These are phyloP conservation scores for Galendromus occidentalis DNA, from an alignment of 1,140 invertebrate genomes.

Conservation along the genomic window DNA sequence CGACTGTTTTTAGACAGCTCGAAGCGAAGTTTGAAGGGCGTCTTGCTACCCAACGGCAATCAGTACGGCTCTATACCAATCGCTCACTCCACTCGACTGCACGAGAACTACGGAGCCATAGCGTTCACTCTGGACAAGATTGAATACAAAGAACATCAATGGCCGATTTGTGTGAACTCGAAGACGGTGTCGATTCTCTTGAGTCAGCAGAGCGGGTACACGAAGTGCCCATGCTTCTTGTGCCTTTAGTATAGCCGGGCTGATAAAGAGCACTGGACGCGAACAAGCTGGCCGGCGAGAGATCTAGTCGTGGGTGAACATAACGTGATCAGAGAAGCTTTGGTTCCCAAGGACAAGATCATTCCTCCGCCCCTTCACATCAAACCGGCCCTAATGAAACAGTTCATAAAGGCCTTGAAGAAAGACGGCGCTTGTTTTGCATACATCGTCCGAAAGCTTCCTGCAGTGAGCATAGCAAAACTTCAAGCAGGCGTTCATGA, in stretches of 20 bases:
- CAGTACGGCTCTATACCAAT: constrained; percentile 23
- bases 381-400: constrained; percentile 23
- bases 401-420: constrained; percentile 11
- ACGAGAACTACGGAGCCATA: constrained; percentile 14
- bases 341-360: not conserved
- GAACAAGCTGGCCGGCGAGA: not conserved
- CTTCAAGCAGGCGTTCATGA: constrained; percentile 12
- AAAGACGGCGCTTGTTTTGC: constrained; percentile 7
- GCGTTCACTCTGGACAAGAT: constrained; percentile 17
- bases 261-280: not conserved
- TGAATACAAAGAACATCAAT: constrained; percentile 15
- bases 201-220: constrained; percentile 18
- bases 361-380: constrained; percentile 24
- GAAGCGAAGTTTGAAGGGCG: constrained; percentile 23
- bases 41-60: constrained; percentile 26
- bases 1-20: constrained; percentile 24
- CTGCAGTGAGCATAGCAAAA: constrained; percentile 12
- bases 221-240: constrained; percentile 19
- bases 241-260: not conserved
- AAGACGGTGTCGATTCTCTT: constrained; percentile 17
- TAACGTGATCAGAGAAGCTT: constrained; percentile 13
- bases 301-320: not conserved
- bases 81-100: constrained; percentile 17
- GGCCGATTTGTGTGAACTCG: constrained; percentile 16
- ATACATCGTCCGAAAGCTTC: constrained; percentile 23